Evolutionary conservation across 1,140 invertebrate genomes (phyloP).

Genomic region (Euschistus heros): DNA sequence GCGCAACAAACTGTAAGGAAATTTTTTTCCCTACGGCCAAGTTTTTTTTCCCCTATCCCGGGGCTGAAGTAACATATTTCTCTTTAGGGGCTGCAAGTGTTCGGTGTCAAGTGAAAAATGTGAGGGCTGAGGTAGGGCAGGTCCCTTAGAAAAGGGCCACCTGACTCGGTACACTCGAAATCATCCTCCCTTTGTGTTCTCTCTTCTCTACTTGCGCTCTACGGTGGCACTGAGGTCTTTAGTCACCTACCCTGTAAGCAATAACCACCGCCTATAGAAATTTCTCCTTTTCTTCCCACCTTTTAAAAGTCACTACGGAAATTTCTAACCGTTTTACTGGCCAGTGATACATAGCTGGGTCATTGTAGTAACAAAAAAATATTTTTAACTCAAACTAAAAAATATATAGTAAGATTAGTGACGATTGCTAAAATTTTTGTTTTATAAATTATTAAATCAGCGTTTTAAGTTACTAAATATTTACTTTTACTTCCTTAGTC

Average conservation of each 20-base stretch:
- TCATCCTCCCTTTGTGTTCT: not conserved
- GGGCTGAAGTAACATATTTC: constrained; percentile 3
- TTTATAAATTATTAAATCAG: too few species aligned
- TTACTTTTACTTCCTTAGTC: too few species aligned
- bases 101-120: constrained; percentile 4
- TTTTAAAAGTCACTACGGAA: too few species aligned
- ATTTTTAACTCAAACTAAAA: too few species aligned
- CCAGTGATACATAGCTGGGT: too few species aligned
- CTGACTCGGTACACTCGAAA: not conserved
- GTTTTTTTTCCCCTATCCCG: not conserved
- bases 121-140: not conserved
- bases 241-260: not conserved
- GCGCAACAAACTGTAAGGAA: not conserved
- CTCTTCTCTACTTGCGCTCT: not conserved
- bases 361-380: too few species aligned
- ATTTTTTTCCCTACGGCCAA: not conserved
- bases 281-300: too few species aligned
- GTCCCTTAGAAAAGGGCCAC: not conserved
- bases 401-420: too few species aligned
- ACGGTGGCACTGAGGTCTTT: not conserved
- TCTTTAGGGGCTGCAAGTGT: constrained; percentile 3
- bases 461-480: too few species aligned
- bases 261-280: too few species aligned
- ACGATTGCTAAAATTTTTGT: too few species aligned
- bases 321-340: too few species aligned